Evolutionary conservation across 2,888 invertebrate genomes (phyloP).

Genomic region (Anagyrus pseudococci): DNA sequence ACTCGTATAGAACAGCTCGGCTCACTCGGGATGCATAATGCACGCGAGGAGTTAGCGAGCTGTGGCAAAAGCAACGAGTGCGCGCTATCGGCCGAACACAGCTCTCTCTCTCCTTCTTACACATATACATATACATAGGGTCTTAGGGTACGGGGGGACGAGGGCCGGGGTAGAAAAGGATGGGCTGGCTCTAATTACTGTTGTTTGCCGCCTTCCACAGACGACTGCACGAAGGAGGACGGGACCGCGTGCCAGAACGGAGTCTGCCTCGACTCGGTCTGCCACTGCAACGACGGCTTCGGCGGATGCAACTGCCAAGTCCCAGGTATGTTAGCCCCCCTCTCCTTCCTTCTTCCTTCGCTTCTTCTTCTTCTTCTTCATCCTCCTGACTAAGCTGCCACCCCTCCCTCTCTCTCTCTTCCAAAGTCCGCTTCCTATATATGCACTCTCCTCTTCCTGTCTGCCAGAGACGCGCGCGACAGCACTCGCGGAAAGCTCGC

Average conservation of each 20-base stretch:
- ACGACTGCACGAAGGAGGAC: constrained; percentile 91
- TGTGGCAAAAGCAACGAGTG: too few species aligned
- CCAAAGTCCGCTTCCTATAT: neutral
- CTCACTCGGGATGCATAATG: neutral
- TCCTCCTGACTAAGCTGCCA: too few species aligned
- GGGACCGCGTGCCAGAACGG: constrained; percentile 91
- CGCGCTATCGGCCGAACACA: too few species aligned
- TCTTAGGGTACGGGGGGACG: neutral
- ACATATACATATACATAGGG: neutral
- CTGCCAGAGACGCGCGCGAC: neutral
- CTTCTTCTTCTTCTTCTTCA: constrained; percentile 1
- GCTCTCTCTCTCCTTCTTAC: too few species aligned
- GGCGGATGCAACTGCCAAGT: constrained; percentile 95
- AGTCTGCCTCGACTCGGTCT: constrained; percentile 90
- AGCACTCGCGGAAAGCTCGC: too few species aligned
- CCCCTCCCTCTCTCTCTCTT: neutral
- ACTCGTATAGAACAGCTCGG: too few species aligned
- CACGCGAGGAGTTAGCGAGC: too few species aligned
- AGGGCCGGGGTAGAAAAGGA: constrained; percentile 1
- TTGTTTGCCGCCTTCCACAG: constrained; percentile 62
- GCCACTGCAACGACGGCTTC: constrained; percentile 95
- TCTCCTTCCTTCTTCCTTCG: neutral
- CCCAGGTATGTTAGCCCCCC: constrained; percentile 69
- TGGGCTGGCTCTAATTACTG: neutral
- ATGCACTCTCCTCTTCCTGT: constrained; percentile 4